Base-by-base conservation (phyloP, 2,888 invertebrate species). In the Synergus umbraculus region DNA sequence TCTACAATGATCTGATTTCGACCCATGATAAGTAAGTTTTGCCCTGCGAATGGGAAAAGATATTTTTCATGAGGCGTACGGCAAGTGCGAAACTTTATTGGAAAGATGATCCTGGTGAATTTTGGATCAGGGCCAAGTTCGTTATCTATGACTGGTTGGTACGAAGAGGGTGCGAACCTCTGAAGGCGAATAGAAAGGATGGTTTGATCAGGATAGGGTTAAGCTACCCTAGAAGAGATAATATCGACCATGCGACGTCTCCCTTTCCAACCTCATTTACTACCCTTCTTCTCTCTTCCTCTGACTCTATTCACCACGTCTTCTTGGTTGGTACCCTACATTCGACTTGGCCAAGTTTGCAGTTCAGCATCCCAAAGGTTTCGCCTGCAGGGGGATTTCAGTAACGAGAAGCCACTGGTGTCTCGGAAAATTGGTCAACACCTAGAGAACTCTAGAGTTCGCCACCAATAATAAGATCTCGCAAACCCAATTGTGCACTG, bases 51-150 rank as follows among this genome's bases (percentile, higher is more conserved):
- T 67, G 44, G 67, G 12, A n/a, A 18, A 22, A 46, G 67, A 67
- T 67, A 67, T 67, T 67, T 67, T 46, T 44, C 67, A 46, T 22
- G 67, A 67, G 67, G 22, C 44, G 43, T 43, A 12, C 67, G 44
- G 44, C 77, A 77, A 81, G 80, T 77, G 77, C 77, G 80, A 81
- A 80, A 83, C 79, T 73, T 41, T 54, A 46, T 49, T 65, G 60
- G 80, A 79, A 81, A 78, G 81, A 78, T 83, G 81, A 83, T 83
- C 79, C 79, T 63, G 63, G 69, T 46, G 60, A 83, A 69, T 81
- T 83, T 69, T 83, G 81, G 83, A 81, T 80, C 78, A 29, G 44
- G 49, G 83, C 83, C 83, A 83, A 83, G 79, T 78, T 78, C 73
- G 78, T 83, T 83, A 83, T 83, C 82, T 81, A 79, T 77, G 80